Conservation (phyloP, 2,113 vertebrate species). For the Pelusios castaneus region DNA sequence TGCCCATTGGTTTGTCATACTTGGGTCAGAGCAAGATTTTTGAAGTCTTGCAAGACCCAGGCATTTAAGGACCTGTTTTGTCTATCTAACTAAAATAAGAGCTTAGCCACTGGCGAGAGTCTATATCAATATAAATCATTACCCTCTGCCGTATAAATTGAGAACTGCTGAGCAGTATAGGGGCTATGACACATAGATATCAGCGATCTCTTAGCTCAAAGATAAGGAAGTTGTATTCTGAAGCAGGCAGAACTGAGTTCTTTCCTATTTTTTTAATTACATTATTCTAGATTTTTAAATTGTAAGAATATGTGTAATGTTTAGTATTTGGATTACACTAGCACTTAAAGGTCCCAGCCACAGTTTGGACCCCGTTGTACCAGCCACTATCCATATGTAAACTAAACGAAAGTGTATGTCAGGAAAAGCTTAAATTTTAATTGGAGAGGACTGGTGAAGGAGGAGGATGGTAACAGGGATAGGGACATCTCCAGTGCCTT, state of each 20-base stretch:
- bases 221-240: neutral
- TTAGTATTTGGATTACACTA: neutral
- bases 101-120: fast-evolving
- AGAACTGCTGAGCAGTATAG: neutral
- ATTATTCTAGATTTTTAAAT: neutral
- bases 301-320: neutral
- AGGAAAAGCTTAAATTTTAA: neutral
- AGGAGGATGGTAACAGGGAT: neutral
- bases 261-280: neutral
- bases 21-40: neutral
- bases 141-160: neutral
- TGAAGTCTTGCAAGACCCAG: neutral
- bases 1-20: neutral
- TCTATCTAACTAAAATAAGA: neutral
- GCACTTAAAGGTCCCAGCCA: neutral
- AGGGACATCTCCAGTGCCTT: neutral
- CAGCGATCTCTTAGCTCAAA: neutral
- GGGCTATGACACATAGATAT: neutral
- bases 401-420: neutral
- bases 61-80: neutral
- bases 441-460: neutral
- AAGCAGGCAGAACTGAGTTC: neutral
- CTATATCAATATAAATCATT: neutral
- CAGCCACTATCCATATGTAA: neutral
- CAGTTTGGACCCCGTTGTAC: neutral